Conservation (phyloP, 2,888 invertebrate species). For the Cheilosia vernalis region DNA sequence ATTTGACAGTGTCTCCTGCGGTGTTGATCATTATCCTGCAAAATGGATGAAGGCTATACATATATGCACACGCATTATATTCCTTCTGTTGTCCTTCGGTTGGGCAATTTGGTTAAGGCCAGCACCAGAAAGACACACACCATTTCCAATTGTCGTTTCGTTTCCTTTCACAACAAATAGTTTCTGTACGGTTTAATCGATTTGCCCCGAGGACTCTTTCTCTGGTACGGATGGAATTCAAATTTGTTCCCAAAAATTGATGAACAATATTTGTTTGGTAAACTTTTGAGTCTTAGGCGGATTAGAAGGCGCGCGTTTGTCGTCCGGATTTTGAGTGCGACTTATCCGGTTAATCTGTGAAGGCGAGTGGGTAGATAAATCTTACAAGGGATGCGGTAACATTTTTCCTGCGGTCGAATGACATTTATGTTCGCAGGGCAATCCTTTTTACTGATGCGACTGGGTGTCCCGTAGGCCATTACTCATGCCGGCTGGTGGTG, state of each 20-base stretch:
- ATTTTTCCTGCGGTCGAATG: conserved; percentile 2
- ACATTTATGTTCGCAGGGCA: background rate
- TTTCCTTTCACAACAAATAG: conserved; percentile 45
- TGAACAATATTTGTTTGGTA: conserved; percentile 61
- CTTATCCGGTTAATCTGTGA: conserved; percentile 52
- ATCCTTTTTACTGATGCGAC: conserved; percentile 5
- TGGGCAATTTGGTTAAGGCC: conserved; percentile 54
- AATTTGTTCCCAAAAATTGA: conserved; percentile 25
- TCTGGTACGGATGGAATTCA: background rate
- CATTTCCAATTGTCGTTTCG: conserved; percentile 38
- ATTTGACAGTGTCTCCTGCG: conserved; percentile 41
- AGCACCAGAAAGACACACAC: background rate
- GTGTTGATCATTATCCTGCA: conserved; percentile 63
- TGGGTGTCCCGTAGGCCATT: conserved; percentile 16
- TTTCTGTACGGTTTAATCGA: conserved; percentile 60
- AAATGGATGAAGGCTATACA: conserved; percentile 45
- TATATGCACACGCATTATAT: background rate
- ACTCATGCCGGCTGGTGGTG: conserved; percentile 5
- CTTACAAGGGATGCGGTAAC: background rate
- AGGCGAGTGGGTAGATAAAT: background rate
- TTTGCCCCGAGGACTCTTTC: conserved; percentile 35
- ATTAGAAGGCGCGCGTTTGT: conserved; percentile 14
- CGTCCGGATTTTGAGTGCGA: conserved; percentile 22
- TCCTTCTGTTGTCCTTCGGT: conserved; percentile 70
- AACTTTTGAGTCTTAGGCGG: conserved; percentile 54